Conservation (phyloP, 2,888 invertebrate genomes). For the Dolichopus griseipennis region DNA sequence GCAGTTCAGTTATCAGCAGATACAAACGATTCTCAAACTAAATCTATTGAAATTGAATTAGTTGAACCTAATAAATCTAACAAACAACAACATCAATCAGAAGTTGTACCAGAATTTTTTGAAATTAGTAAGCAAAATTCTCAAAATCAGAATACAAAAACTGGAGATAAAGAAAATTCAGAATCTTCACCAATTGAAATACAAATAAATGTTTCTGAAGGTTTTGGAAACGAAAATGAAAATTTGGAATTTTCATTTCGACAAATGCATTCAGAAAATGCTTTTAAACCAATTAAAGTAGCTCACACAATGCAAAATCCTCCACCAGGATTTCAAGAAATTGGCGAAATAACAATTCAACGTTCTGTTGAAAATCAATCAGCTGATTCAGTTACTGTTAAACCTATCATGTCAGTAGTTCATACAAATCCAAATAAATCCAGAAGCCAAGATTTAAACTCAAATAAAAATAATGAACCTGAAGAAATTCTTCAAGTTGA, state of each 20-base stretch:
- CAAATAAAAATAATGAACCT: slow-evolving; percentile 26
- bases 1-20: not conserved
- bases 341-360: slow-evolving; percentile 10
- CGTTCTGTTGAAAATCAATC: not conserved
- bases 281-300: not conserved
- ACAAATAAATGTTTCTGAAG: slow-evolving; percentile 41
- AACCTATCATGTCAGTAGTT: slow-evolving; percentile 7
- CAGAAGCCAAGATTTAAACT: not conserved
- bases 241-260: slow-evolving; percentile 39
- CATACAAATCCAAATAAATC: slow-evolving; percentile 3
- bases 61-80: not conserved
- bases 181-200: slow-evolving; percentile 41
- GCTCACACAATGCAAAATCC: not conserved
- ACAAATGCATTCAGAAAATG: slow-evolving; percentile 23
- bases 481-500: slow-evolving; percentile 41
- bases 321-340: slow-evolving; percentile 9
- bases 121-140: not conserved
- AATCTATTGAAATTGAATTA: slow-evolving; percentile 10
- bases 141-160: not conserved
- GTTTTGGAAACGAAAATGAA: slow-evolving; percentile 36
- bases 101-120: slow-evolving; percentile 7
- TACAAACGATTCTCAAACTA: not conserved
- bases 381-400: not conserved
- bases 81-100: not conserved
- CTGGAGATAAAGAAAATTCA: slow-evolving; percentile 28